Base-by-base conservation (phyloP, 2,888 invertebrate species). In the Hydrotaea cyrtoneurina region DNA sequence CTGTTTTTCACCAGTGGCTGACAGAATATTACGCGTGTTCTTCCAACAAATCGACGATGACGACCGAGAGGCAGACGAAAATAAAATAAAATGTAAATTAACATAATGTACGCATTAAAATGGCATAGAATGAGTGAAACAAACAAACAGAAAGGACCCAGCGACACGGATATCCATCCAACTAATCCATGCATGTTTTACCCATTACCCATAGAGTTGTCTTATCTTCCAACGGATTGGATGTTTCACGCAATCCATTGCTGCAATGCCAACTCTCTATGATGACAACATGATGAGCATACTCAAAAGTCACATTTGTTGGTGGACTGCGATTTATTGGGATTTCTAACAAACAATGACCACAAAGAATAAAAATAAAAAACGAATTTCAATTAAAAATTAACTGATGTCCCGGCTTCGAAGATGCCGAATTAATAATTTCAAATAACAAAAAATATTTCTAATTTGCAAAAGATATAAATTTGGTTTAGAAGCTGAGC, bases 101-200 rank as follows among this genome's bases (percentile, higher is more conserved):
- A 74, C 80, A 77, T 77, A 74, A 83, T 80, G 43, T 78, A 74
- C 69, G 66, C 66, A 76, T 76, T 79, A 59, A 69, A 59, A 31
- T 80, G 43, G 66, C 8, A 39, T 1, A 72, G 59, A 73, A 19
- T 31, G n/a, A 64, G 66, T 72, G 13, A 46, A 55, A 50, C 13
- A 50, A 50, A 50, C 50, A n/a, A 8, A 31, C 31, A 31, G 7
- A 50, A 50, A 8, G 13, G n/a, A 8, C n/a, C 13, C 50, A 50
- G 3, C 3, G 50, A 7, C n/a, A n/a, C 50, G 2, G n/a, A 50
- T 13, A 50, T 10, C 2, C 10, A 43, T 50, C n/a, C 13, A 36
- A 57, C 21, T 55, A n/a, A 69, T 66, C 53, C 31, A 62, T 31
- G 17, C 59, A 64, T 46, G 11, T 26, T 46, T 13, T 10, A 1